Conservation (phyloP, 2,113 vertebrate species). For the Lates calcarifer region DNA sequence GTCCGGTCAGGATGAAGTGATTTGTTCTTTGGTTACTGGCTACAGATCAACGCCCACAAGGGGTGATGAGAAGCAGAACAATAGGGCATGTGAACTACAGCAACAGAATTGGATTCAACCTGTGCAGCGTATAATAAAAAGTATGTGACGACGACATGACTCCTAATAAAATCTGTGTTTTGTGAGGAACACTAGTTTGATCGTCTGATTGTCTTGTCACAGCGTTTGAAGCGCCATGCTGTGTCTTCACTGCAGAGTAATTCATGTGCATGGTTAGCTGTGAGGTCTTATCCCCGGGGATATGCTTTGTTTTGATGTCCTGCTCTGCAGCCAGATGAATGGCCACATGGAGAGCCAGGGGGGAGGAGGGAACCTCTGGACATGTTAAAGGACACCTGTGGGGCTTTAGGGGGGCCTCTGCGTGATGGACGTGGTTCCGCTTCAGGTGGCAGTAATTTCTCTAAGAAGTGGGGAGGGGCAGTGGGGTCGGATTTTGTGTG, state of each 20-base stretch:
- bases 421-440: constrained; percentile 81
- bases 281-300: constrained; percentile 60
- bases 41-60: background rate
- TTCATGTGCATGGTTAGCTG: constrained; percentile 65
- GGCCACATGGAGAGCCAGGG: constrained; percentile 71
- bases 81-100: background rate
- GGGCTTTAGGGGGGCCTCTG: constrained; percentile 76
- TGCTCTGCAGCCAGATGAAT: constrained; percentile 74
- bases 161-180: background rate
- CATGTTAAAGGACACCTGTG: constrained; percentile 83
- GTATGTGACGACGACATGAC: background rate
- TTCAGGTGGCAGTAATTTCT: constrained; percentile 83
- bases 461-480: constrained; percentile 59
- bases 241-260: constrained; percentile 55
- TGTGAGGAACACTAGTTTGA: background rate
- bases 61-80: constrained; percentile 30
- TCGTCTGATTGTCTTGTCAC: constrained; percentile 43
- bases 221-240: constrained; percentile 47
- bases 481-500: constrained; percentile 34
- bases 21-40: constrained; percentile 44
- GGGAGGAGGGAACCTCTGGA: constrained; percentile 50
- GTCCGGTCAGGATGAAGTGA: constrained; percentile 42
- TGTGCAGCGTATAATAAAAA: background rate
- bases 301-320: constrained; percentile 80
- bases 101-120: constrained; percentile 9